These are phyloP conservation scores for Malaclemys terrapin DNA, from an alignment of 2,113 vertebrate genomes.

Conservation along the genomic window DNA sequence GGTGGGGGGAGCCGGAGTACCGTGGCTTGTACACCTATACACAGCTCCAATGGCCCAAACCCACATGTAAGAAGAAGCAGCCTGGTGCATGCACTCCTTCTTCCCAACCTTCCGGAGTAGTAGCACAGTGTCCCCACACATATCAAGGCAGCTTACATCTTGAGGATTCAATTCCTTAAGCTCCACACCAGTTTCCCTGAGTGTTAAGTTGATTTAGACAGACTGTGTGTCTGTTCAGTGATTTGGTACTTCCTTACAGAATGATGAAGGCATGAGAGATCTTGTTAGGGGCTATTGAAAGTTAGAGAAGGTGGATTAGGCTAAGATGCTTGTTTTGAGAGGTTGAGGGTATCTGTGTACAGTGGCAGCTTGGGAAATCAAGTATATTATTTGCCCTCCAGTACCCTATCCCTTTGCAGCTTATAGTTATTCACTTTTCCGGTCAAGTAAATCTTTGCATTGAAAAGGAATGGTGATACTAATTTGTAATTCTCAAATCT, in stretches of 20 bases:
- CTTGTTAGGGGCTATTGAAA: not conserved
- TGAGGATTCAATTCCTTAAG: not conserved
- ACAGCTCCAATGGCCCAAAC: too few species aligned
- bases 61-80: too few species aligned
- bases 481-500: not conserved
- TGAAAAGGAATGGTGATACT: not conserved
- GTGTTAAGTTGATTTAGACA: not conserved
- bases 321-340: not conserved
- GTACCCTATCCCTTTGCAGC: not conserved
- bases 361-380: not conserved
- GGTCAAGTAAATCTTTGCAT: not conserved
- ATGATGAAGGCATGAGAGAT: not conserved
- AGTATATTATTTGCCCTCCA: not conserved
- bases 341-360: not conserved
- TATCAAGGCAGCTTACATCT: not conserved
- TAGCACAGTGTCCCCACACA: not conserved
- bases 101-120: not conserved
- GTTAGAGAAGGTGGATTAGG: not conserved
- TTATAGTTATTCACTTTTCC: not conserved
- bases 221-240: not conserved
- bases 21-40: too few species aligned
- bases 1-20: too few species aligned
- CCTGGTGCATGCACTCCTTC: too few species aligned
- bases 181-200: not conserved
- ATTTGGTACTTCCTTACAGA: not conserved